Base-by-base conservation (phyloP, 2,113 vertebrate genomes). In the Plotosus lineatus region DNA sequence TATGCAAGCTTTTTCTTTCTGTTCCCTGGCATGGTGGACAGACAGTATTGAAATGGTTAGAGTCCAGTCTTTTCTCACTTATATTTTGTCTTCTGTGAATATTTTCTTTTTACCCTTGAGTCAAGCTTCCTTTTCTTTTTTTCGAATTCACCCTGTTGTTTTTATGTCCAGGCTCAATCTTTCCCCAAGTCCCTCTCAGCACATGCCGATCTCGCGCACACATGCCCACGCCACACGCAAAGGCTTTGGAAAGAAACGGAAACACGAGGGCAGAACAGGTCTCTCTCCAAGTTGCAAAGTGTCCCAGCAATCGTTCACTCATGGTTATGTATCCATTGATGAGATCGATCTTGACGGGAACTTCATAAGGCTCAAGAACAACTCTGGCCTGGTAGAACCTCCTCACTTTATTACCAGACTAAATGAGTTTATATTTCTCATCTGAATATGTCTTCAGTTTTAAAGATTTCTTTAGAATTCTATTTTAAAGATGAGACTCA, bases 321-420 rank as follows among this genome's bases (percentile, higher is more conserved):
- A 71, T 3, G 91, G 94, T 6, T 76, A 71, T 0, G 21, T 97
- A 61, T 92, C 91, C 33, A 91, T 96, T 69, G 92, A 92, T 8
- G 94, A 96, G 78, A 90, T 96, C 0, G 94, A 97, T 71, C 38
- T 81, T 38, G 92, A 94, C 0, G 95, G 96, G 15, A 94, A 88
- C 75, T 96, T 90, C 77, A 85, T 96, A 44, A 89, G 77, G 77
- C 90, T 97, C 80, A 93, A 88, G 89, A 97, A 96, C 88, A 91
- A 89, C 84, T 94, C 94, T 0, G 85, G 93, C 0, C 21, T 82
- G 87, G 96, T 95, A 87, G 78, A 69, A 2, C 38, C 21, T 53
- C 31, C 14, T 48, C 12, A 60, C 17, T 77, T 44, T n/a, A n/a
- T 73, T 31, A 11, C 50, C 42, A 12, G 14, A 42, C 65, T 68